These are phyloP conservation scores for Gymnoscopelus braueri DNA, from an alignment of 2,797 vertebrate species.

Conservation along the genomic window DNA sequence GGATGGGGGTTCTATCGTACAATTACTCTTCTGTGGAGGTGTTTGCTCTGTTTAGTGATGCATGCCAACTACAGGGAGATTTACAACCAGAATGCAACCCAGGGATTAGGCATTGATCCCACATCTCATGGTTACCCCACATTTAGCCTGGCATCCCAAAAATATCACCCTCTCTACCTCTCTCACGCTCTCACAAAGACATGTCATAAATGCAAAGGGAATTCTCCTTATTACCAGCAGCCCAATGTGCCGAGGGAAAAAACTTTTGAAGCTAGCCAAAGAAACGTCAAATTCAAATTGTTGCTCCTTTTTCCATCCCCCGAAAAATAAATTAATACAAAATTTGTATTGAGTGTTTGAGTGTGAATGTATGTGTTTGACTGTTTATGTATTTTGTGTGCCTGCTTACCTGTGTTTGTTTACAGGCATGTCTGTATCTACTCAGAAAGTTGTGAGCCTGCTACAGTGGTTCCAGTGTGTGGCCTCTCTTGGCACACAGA, in stretches of 20 bases:
- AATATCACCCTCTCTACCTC: constrained; percentile 45
- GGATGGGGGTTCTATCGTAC: constrained; percentile 45
- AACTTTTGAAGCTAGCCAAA: constrained; percentile 24
- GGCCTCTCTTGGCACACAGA: constrained; percentile 79
- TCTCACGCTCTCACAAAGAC: constrained; percentile 2
- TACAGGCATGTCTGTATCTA: constrained; percentile 67
- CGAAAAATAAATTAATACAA: not conserved
- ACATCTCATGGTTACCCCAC: constrained; percentile 68
- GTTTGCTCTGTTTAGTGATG: constrained; percentile 65
- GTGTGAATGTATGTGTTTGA: not conserved
- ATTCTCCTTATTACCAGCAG: constrained; percentile 2
- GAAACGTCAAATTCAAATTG: constrained; percentile 36
- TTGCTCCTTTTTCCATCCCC: constrained; percentile 7
- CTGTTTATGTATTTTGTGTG: constrained; percentile 3
- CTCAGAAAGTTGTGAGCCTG: constrained; percentile 74
- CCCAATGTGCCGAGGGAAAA: constrained; percentile 20
- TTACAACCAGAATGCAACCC: constrained; percentile 65
- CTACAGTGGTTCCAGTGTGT: constrained; percentile 78
- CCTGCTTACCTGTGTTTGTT: constrained; percentile 44
- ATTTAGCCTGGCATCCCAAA: constrained; percentile 56
- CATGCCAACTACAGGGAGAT: constrained; percentile 65
- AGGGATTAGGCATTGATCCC: constrained; percentile 60
- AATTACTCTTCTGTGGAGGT: constrained; percentile 44
- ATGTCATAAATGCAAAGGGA: constrained; percentile 32
- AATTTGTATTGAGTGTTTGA: not conserved